These are phyloP conservation scores for Dolichallabes microphthalmus DNA, from an alignment of 2,113 vertebrate species.

Conservation along the genomic window DNA sequence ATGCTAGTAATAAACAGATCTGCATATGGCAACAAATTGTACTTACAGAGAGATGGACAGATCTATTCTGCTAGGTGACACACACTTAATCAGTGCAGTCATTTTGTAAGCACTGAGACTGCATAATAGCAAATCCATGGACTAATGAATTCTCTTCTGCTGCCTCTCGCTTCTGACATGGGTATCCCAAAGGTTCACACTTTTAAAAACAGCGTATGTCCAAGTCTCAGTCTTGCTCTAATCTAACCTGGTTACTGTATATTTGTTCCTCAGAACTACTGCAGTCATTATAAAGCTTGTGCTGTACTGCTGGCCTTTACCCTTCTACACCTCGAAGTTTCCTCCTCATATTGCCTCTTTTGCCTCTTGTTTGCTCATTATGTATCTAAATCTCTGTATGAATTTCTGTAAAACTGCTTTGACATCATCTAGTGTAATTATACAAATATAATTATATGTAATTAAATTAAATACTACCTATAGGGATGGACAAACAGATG, in stretches of 20 bases:
- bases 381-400: background rate
- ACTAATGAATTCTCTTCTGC: background rate
- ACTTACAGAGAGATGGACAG: background rate
- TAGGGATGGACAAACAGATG: background rate
- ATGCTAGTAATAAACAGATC: background rate
- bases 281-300: background rate
- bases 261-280: background rate
- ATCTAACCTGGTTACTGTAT: background rate
- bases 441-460: background rate
- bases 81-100: background rate
- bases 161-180: background rate
- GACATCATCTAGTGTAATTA: background rate
- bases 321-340: background rate
- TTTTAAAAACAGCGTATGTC: background rate
- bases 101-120: background rate
- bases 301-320: background rate
- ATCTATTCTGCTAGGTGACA: background rate
- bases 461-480: background rate
- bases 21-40: background rate
- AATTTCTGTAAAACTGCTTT: background rate
- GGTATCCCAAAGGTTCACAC: background rate
- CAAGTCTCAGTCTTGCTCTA: background rate
- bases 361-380: background rate
- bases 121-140: background rate
- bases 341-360: background rate